Base-by-base conservation (phyloP, 2,113 vertebrate species). In the Tetrax tetrax region DNA sequence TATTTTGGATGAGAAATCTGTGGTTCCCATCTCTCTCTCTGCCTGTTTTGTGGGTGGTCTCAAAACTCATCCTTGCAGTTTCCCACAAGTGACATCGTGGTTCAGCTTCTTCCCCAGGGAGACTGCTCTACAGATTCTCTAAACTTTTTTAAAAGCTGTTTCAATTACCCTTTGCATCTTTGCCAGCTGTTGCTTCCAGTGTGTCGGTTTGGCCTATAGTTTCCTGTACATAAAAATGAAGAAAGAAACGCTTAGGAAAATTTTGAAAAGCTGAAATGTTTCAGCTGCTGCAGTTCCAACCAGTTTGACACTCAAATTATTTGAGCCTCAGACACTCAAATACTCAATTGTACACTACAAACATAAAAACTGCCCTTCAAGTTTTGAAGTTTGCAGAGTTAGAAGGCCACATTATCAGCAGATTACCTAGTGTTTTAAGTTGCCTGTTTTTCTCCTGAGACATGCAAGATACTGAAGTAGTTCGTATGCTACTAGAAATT, bases 101-200 rank as follows among this genome's bases (percentile, higher is more conserved):
- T 83, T 90, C 89, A 76, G 28, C 31, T 79, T 89, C 54, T 89
- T 66, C 59, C 53, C 29, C 9, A 37, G 60, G 59, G 64, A 93
- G 7, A 43, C 56, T 81, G 50, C 51, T 89, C 53, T 60, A 71
- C 59, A 72, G 51, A 68, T 60, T 81, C 72, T 76, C 63, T 43
- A 69, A 94, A 95, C 35, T 65, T 93, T 83, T 87, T 56, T 7
- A 5, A 61, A 93, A 91, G 72, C n/a, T 84, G 78, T 76, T 95
- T 87, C 76, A 83, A 64, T 93, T 80, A 94, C 63, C 48, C 77
- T 87, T 89, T 95, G 48, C 38, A 72, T 79, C 64, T 94, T 69
- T 80, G 28, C 71, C 68, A 89, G 81, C 89, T 94, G 77, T 89
- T 93, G 89, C 75, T 89, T 76, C 27, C 81, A 64, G 28, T 51